phyloP scores from a whole-genome alignment of 2,113 vertebrate species.

The Gallinago jamesoni region DNA sequence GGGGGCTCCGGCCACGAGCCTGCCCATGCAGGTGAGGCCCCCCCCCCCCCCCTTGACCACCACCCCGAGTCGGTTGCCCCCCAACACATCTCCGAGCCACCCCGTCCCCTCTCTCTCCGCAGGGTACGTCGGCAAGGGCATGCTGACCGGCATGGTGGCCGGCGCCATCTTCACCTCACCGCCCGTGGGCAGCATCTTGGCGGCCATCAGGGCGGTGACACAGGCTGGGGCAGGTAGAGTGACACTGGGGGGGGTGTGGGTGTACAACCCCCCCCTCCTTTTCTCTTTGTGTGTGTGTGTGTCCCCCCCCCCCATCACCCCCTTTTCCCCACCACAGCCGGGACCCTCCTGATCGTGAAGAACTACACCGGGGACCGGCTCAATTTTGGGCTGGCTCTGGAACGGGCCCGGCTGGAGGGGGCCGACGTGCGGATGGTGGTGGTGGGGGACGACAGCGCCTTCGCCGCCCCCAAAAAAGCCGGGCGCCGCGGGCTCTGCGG shows the following conservation, averaged over 20 bases:
- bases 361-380: constrained; percentile 97
- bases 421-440: constrained; percentile 84
- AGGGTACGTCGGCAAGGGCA: constrained; percentile 94
- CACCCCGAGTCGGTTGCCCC: fast-evolving
- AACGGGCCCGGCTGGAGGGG: constrained; percentile 83
- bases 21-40: constrained; percentile 83
- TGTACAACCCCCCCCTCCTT: no score
- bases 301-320: neutral
- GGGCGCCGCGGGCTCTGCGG: constrained; percentile 91
- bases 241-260: fast-evolving
- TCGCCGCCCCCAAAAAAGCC: constrained; percentile 80
- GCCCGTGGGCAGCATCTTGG: constrained; percentile 87
- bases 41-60: fast-evolving
- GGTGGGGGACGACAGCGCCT: constrained; percentile 90
- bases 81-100: fast-evolving
- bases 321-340: constrained; percentile 32
- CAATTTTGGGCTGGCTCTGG: constrained; percentile 91
- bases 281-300: fast-evolving
- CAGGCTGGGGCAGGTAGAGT: constrained; percentile 79
- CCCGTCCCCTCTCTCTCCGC: neutral
- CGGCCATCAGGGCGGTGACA: constrained; percentile 84
- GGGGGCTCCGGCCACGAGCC: constrained; percentile 96
- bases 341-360: constrained; percentile 91
- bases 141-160: constrained; percentile 90
- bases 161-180: constrained; percentile 92